Conservation (phyloP, 2,888 invertebrate genomes). For the Branchipolynoe longqiensis region DNA sequence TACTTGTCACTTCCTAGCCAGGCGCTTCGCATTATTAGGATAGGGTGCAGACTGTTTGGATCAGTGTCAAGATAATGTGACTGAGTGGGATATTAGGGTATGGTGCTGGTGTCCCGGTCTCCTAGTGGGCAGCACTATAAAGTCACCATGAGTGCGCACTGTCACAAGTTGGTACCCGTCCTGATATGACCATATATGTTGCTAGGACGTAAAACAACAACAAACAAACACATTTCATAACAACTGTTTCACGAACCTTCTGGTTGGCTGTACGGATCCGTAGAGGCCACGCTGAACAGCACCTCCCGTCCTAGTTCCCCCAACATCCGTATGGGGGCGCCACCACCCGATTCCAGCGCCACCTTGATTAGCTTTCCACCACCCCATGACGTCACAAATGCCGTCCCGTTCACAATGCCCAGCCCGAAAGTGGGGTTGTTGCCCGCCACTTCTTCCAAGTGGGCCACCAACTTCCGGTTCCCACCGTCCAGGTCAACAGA, state of each 20-base stretch:
- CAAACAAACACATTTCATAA: too few species aligned
- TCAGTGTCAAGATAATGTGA: too few species aligned
- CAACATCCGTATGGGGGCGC: conserved; percentile 57
- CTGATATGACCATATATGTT: too few species aligned
- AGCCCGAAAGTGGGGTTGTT: conserved; percentile 74
- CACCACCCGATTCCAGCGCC: background rate
- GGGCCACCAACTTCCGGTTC: conserved; percentile 70
- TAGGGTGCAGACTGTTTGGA: too few species aligned
- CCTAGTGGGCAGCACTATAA: too few species aligned
- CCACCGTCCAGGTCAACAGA: conserved; percentile 73
- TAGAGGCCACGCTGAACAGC: conserved; percentile 73
- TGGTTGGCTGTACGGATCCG: conserved; percentile 64
- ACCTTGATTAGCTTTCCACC: conserved; percentile 58
- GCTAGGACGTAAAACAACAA: background rate
- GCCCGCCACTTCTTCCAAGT: conserved; percentile 66
- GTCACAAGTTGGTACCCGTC: too few species aligned
- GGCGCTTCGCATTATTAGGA: too few species aligned
- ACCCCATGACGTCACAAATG: conserved; percentile 73
- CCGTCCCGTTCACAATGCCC: conserved; percentile 73
- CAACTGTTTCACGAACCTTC: conserved; percentile 14
- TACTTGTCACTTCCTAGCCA: too few species aligned
- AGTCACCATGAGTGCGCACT: too few species aligned
- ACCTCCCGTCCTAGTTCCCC: conserved; percentile 65
- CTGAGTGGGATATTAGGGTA: too few species aligned
- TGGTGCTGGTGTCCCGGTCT: too few species aligned